Percentiles rank a stretch among this genome's conserved stretches.
These are phyloP conservation scores for Hipposideros armiger DNA, from an alignment of 2,113 vertebrate genomes.

Conservation along the genomic window DNA sequence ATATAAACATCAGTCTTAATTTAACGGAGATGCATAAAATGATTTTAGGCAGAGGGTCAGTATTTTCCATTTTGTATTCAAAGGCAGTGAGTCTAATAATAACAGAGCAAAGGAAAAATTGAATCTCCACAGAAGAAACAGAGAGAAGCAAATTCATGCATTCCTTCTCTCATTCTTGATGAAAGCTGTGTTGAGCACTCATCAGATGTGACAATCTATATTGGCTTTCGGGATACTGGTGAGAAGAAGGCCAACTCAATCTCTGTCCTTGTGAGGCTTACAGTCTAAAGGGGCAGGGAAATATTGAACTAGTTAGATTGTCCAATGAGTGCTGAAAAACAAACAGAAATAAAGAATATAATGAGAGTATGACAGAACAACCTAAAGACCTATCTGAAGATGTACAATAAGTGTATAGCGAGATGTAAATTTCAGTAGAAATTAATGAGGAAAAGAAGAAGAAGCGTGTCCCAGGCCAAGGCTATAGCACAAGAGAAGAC, in stretches of 20 bases:
- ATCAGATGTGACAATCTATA: not conserved
- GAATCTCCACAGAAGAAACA: not conserved
- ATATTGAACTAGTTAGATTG: not conserved
- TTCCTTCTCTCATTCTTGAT: not conserved
- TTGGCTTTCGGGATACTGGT: fast-evolving
- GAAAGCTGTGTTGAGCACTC: not conserved
- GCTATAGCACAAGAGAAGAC: fast-evolving
- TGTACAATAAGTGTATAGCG: not conserved
- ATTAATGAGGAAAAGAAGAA: fast-evolving
- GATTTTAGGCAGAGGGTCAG: not conserved
- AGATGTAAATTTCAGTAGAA: not conserved
- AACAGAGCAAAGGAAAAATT: not conserved
- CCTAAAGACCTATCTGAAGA: not conserved
- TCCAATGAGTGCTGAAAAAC: not conserved
- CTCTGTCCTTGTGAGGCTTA: not conserved
- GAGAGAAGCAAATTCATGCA: not conserved
- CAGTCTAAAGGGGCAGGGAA: not conserved
- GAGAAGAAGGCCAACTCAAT: not conserved
- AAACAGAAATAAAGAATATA: not conserved
- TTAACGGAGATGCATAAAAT: not conserved
- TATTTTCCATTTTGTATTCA: not conserved
- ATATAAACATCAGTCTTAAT: not conserved
- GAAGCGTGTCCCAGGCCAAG: fast-evolving
- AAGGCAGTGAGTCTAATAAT: not conserved
- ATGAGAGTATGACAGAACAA: not conserved